phyloP scores from a whole-genome alignment of 2,797 vertebrate species.

The Otolemur crassicaudatus region DNA sequence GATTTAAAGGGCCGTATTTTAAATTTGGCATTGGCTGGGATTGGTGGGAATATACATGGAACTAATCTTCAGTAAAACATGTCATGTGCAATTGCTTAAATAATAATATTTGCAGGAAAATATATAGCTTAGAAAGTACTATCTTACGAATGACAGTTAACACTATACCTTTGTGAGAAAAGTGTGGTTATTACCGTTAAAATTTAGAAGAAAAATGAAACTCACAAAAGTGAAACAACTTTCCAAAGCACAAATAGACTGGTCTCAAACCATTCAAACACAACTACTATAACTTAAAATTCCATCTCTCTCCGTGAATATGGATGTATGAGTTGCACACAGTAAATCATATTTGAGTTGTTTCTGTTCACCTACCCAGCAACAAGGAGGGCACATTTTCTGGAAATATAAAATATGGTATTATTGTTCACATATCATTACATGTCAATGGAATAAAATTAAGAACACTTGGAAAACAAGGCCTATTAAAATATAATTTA shows the following conservation, averaged over 20 bases:
- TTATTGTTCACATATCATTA: too few relatives aligned
- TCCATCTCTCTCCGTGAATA: background rate
- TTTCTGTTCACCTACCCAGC: too few relatives aligned
- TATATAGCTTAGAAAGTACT: background rate
- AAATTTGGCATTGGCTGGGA: background rate
- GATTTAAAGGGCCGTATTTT: conserved; percentile 39
- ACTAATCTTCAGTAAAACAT: background rate
- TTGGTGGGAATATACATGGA: background rate
- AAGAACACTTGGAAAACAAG: too few relatives aligned
- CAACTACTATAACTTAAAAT: background rate
- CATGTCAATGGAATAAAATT: too few relatives aligned
- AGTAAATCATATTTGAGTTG: background rate
- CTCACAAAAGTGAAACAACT: background rate
- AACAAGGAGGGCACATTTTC: too few relatives aligned
- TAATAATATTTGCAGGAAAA: background rate
- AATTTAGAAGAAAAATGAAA: conserved; percentile 27
- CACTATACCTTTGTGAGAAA: background rate
- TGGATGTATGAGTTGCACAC: background rate
- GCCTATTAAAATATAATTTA: too few relatives aligned
- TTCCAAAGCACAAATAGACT: background rate
- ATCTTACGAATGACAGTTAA: conserved; percentile 28
- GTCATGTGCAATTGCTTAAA: background rate
- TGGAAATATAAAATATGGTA: too few relatives aligned
- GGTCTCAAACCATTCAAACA: background rate
- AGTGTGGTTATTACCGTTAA: background rate